These are phyloP conservation scores for Drosophila sp. DNA, from an alignment of 1,140 invertebrate species.

Conservation along the genomic window DNA sequence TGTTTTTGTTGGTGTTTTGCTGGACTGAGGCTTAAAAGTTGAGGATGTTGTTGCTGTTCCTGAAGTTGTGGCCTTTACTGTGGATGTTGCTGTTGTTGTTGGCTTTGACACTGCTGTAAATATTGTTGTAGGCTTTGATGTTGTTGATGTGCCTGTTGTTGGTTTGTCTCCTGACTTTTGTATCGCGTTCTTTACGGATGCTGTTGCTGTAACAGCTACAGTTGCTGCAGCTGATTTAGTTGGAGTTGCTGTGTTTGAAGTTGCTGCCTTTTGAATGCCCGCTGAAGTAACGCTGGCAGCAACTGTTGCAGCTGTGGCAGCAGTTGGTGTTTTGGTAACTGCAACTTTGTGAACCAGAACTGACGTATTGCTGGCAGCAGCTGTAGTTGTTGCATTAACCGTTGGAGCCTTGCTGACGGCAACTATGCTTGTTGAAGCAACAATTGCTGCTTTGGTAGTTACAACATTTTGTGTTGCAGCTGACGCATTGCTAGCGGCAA, in stretches of 20 bases:
- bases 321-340: neutral
- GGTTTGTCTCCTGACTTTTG: neutral
- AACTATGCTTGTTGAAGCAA: too few relatives aligned
- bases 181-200: neutral
- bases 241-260: slow-evolving; percentile 11
- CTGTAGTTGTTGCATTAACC: too few relatives aligned
- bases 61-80: slow-evolving; percentile 19
- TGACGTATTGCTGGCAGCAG: neutral
- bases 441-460: slow-evolving; percentile 10
- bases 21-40: slow-evolving; percentile 31
- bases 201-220: slow-evolving; percentile 17
- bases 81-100: slow-evolving; percentile 8
- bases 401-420: too few relatives aligned
- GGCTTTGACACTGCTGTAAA: slow-evolving; percentile 3
- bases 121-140: slow-evolving; percentile 6
- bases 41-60: slow-evolving; percentile 18
- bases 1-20: slow-evolving; percentile 30
- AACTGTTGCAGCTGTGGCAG: slow-evolving; percentile 13
- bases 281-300: slow-evolving; percentile 14
- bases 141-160: slow-evolving; percentile 6
- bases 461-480: slow-evolving; percentile 1
- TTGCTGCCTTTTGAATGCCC: neutral
- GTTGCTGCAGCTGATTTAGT: slow-evolving; percentile 10
- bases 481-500: slow-evolving; percentile 11
- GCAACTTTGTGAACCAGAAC: neutral